Conservation (phyloP, 2,797 vertebrate genomes). For the Oryzias dopingdopingensis region DNA sequence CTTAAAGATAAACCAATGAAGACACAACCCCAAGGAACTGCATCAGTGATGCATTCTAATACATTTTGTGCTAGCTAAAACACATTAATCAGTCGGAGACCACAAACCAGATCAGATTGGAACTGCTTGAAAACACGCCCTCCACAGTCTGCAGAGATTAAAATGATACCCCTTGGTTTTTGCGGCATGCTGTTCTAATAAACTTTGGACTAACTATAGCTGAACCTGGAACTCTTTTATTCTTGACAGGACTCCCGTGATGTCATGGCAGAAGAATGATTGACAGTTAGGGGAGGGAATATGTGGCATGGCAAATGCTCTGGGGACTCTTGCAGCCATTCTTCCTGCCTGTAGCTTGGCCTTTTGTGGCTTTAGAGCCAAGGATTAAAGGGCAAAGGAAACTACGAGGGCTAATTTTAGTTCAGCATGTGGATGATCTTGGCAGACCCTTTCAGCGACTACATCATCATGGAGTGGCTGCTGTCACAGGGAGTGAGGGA, state of each 20-base stretch:
- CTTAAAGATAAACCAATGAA: too few relatives aligned
- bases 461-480: constrained; percentile 23
- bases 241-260: constrained; percentile 39
- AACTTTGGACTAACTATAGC: constrained; percentile 26
- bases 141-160: too few relatives aligned
- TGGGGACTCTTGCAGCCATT: constrained; percentile 34
- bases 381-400: constrained; percentile 71
- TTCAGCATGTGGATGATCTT: constrained; percentile 48
- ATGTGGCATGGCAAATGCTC: constrained; percentile 38
- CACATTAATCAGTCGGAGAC: too few relatives aligned
- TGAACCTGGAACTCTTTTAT: constrained; percentile 35
- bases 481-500: constrained; percentile 46
- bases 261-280: constrained; percentile 48
- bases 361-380: constrained; percentile 51
- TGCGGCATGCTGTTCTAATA: constrained; percentile 19
- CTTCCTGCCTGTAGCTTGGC: constrained; percentile 56
- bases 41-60: too few relatives aligned
- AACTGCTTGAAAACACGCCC: too few relatives aligned
- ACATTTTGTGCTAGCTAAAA: too few relatives aligned
- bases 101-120: too few relatives aligned
- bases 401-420: constrained; percentile 63
- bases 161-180: too few relatives aligned
- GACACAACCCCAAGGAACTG: too few relatives aligned
- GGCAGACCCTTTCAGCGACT: constrained; percentile 50
- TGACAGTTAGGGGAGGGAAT: constrained; percentile 34